A percentile compares a stretch with the other conserved stretches of the same genome.
phyloP scores from a whole-genome alignment of 1,140 invertebrate genomes.

The Hylaeus volcanicus region DNA sequence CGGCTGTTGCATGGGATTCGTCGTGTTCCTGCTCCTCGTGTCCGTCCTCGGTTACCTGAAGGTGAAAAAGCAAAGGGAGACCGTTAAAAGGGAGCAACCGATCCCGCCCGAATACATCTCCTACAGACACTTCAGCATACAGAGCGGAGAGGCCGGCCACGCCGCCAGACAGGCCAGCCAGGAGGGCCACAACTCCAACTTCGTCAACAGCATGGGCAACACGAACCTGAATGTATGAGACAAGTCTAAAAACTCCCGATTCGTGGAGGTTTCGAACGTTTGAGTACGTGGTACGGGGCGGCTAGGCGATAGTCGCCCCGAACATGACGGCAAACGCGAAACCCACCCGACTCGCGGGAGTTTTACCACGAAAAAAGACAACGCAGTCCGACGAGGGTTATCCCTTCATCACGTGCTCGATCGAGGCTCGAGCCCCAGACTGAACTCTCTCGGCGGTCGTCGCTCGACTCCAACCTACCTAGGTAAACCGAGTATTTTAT shows the following conservation, averaged over 20 bases:
- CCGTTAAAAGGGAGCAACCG: conserved; percentile 84
- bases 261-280: conserved; percentile 65
- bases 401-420: background rate
- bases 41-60: conserved; percentile 91
- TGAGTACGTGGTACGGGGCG: conserved; percentile 18
- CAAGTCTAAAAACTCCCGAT: conserved; percentile 64
- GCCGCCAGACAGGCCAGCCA: conserved; percentile 61
- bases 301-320: background rate
- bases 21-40: conserved; percentile 90
- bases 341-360: conserved; percentile 55
- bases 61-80: conserved; percentile 90
- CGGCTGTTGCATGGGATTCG: conserved; percentile 91
- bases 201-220: conserved; percentile 63
- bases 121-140: conserved; percentile 84
- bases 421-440: conserved; percentile 5
- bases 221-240: conserved; percentile 71
- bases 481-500: conserved; percentile 59
- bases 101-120: conserved; percentile 87
- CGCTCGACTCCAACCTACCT: conserved; percentile 24
- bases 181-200: conserved; percentile 63
- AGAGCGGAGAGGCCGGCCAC: conserved; percentile 72
- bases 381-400: background rate
- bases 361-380: conserved; percentile 36
- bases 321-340: conserved; percentile 38
- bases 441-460: conserved; percentile 2